These are phyloP conservation scores for Hermaeophaga mercurialis DNA, from an alignment of 2,888 invertebrate species.

Conservation along the genomic window DNA sequence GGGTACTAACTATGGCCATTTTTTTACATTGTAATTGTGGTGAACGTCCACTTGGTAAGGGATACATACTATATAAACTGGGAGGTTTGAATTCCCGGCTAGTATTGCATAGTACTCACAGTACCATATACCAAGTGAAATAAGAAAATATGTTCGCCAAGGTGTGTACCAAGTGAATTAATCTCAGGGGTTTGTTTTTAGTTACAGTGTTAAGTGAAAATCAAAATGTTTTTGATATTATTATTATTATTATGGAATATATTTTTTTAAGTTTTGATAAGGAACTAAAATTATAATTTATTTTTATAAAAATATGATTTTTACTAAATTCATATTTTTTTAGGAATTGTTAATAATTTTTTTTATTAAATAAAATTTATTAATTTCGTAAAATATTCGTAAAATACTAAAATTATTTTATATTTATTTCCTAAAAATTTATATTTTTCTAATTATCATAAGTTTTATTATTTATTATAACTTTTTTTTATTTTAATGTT, in stretches of 20 bases:
- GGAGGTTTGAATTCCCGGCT: constrained; percentile 39
- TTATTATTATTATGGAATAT: background rate
- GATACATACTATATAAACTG: constrained; percentile 45
- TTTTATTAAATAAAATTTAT: too few relatives aligned
- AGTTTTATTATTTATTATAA: too few relatives aligned
- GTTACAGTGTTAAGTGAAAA: constrained; percentile 3
- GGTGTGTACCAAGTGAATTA: constrained; percentile 43
- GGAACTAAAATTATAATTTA: too few relatives aligned
- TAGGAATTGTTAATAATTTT: too few relatives aligned
- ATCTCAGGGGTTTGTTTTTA: constrained; percentile 14
- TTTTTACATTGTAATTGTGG: constrained; percentile 45
- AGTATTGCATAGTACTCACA: constrained; percentile 40
- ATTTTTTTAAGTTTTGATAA: constrained; percentile 1
- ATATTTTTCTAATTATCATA: too few relatives aligned
- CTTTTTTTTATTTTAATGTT: too few relatives aligned
- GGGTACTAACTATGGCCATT: constrained; percentile 36
- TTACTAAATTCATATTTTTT: too few relatives aligned
- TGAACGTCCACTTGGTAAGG: constrained; percentile 47
- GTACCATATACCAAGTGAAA: constrained; percentile 25
- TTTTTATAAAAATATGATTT: too few relatives aligned
- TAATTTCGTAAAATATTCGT: too few relatives aligned
- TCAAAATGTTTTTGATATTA: too few relatives aligned
- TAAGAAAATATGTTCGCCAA: constrained; percentile 45
- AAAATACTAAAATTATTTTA: too few relatives aligned
- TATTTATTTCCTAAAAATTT: too few relatives aligned